Base-by-base conservation (phyloP, 2,797 vertebrate species). In the Microctenopoma steveboyesi region DNA sequence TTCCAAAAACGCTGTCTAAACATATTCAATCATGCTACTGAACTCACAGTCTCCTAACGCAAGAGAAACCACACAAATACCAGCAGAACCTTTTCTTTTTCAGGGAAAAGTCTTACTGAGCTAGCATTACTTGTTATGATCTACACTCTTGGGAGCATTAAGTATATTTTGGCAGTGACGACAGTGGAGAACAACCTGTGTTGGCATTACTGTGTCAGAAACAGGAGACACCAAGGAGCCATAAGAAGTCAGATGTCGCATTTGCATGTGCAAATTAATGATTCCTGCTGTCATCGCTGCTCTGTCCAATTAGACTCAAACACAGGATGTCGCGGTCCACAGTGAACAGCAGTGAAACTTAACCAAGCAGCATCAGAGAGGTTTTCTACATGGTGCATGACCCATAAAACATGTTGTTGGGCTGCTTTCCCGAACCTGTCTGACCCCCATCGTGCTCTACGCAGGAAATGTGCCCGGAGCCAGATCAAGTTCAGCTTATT, bases 391-490 rank as follows among this genome's bases (percentile, higher is more conserved):
- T 65, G 60, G 59, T 73, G 75, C 61, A 7, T 69, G 79, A 74
- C 53, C 72, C 58, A 61, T 83, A 70, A 82, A 88, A 61, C 68
- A 61, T 57, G 57, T 45, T 63, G 63, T 86, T 71, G 59, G 9
- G 45, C 1, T 64, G 49, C 55, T 68, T 75, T 56, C 47, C 9
- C 58, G 54, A 74, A 71, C 65, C 64, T 8, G 61, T 65, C 61
- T 78, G 64, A 77, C 68, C 71, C 4, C 25, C 8, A 16, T 18
- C 68, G 43, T 53, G 52, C 58, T 68, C 39, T 18, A 22, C 25
- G 67, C 74, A 79, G 53, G 53, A 69, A 64, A 69, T 66, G 35
- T 53, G 47, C 42, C 53, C 45, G 18, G 57, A 56, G 72, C 4
- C 30, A 18, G 53, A 53, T 50, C 35, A 11, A 30, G n/a, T 18